These are phyloP conservation scores for Trichomalopsis sarcophagae DNA, from an alignment of 1,140 invertebrate species.

Conservation along the genomic window DNA sequence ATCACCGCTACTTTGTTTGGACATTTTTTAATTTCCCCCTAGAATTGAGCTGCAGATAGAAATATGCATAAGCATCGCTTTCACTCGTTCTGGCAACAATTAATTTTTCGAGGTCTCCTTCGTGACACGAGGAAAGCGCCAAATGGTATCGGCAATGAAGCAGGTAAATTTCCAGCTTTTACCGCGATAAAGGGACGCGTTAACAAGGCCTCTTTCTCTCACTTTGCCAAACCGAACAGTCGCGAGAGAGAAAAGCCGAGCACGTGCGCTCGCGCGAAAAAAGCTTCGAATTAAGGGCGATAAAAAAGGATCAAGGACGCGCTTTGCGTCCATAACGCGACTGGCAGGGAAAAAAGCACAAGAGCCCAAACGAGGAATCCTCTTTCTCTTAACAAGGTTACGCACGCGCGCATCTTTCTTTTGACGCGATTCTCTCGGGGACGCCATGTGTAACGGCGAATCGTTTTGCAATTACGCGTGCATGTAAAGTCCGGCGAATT, in stretches of 20 bases:
- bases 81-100: too few species aligned
- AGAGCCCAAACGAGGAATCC: constrained; percentile 1
- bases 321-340: not conserved
- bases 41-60: too few species aligned
- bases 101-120: too few species aligned
- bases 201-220: not conserved
- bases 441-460: not conserved
- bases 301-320: constrained; percentile 40
- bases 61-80: too few species aligned
- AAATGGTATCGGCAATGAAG: too few species aligned
- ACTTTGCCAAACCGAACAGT: not conserved
- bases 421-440: constrained; percentile 1
- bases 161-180: not conserved
- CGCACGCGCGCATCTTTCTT: not conserved
- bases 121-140: too few species aligned
- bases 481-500: not conserved
- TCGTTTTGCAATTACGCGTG: constrained; percentile 22
- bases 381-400: constrained; percentile 39
- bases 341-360: not conserved
- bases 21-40: too few species aligned
- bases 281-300: constrained; percentile 25
- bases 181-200: not conserved
- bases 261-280: not conserved
- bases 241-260: not conserved
- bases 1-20: too few species aligned